Evolutionary conservation across 2,113 vertebrate species (phyloP), one percentile per base, ranked within the genome.

Genomic region (Elanoides forficatus): DNA sequence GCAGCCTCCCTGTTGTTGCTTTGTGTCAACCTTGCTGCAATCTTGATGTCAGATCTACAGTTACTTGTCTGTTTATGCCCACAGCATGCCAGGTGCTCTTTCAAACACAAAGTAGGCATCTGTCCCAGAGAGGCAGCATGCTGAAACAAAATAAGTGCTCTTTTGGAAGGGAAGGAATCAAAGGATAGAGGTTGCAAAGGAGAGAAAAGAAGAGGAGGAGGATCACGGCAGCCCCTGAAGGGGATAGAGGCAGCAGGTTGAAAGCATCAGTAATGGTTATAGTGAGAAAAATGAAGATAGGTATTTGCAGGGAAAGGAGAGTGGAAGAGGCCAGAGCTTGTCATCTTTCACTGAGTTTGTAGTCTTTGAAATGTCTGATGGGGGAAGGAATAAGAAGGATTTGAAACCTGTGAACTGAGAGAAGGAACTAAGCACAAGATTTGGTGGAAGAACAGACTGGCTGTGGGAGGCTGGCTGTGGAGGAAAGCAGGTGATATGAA

Each of bases 401-500:
- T 93, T 87, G 86, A 91, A 92, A 74, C 76, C 45, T 93, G 80
- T 90, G 82, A 96, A 90, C 72, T 45, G 81, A 93, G 58, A 85
- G 79, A 90, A 89, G 75, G 63, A 36, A 48, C 88, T 63, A 50
- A 67, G 81, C 29, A 23, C 19, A 87, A 36, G 82, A 86, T 81
- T n/a, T 62, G 71, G 26, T 91, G 72, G 72, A 65, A 78, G 93
- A 93, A 79, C 96, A 97, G 96, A 48, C 91, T 95, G 96, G 58
- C 71, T 73, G 96, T 92, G 92, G 94, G 96, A 95, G 94, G 95
- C 86, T 95, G 93, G 80, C 80, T 95, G 93, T 0, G 47, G 86
- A 85, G 65, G 43, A 76, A 38, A 25, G 86, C 73, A 75, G 91
- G 91, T 86, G 96, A 91, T 22, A 32, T 1, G 83, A 80, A 89